Percentiles rank a stretch among this genome's conserved stretches.
phyloP scores from a whole-genome alignment of 2,888 invertebrate species.

The Eilema griseolum region DNA sequence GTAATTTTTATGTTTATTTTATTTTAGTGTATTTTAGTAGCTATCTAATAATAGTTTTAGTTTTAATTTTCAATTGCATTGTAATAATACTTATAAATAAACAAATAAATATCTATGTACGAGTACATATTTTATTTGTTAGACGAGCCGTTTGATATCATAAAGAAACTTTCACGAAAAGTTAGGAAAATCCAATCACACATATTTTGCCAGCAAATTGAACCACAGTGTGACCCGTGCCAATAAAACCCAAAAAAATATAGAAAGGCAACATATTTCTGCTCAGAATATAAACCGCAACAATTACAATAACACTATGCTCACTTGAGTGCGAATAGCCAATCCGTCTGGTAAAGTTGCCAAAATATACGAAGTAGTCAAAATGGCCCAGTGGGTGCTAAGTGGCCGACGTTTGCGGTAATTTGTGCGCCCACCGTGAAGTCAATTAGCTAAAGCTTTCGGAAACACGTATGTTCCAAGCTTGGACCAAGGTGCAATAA shows the following conservation, averaged over 20 bases:
- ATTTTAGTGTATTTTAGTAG: no score
- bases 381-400: slow-evolving; percentile 38
- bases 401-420: slow-evolving; percentile 35
- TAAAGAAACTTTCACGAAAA: not conserved
- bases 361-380: slow-evolving; percentile 22
- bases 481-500: not conserved
- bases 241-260: slow-evolving; percentile 5
- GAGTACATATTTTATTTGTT: no score
- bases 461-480: slow-evolving; percentile 19
- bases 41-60: no score
- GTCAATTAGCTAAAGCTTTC: slow-evolving; percentile 49
- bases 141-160: no score
- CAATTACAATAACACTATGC: slow-evolving; percentile 14
- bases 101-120: no score
- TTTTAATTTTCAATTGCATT: no score
- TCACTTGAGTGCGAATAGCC: slow-evolving; percentile 11
- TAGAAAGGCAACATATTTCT: slow-evolving; percentile 7
- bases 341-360: slow-evolving; percentile 16
- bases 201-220: not conserved
- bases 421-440: slow-evolving; percentile 42
- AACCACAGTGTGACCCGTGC: not conserved
- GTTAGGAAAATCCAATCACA: slow-evolving; percentile 5
- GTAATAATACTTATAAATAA: no score
- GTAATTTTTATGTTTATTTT: no score
- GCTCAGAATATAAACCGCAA: slow-evolving; percentile 13